Conservation (phyloP, 2,113 vertebrate species). For the Phaethornis superciliosus region DNA sequence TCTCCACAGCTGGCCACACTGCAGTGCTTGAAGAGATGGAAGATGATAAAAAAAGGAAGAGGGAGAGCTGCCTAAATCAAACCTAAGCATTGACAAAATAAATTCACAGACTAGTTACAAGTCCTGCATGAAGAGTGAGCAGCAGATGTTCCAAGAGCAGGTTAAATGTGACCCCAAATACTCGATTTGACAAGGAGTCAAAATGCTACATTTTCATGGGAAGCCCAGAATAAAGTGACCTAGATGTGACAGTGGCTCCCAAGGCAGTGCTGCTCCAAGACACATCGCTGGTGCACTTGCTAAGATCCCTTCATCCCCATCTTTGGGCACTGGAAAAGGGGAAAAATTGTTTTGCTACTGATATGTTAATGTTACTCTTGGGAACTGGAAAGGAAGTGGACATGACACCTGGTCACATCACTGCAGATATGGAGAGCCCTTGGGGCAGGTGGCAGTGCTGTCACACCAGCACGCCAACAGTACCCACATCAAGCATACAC, state of each 20-base stretch:
- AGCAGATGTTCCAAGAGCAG: background rate
- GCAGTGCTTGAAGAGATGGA: conserved; percentile 4
- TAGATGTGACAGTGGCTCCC: background rate
- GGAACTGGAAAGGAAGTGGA: background rate
- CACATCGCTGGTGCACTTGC: conserved; percentile 11
- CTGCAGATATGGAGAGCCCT: background rate
- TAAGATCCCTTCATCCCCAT: background rate
- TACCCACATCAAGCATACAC: background rate
- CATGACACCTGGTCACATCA: background rate
- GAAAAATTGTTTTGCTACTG: background rate
- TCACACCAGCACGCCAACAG: background rate
- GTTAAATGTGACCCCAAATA: background rate
- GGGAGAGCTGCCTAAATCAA: conserved; percentile 32
- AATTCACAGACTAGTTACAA: background rate
- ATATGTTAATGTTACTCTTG: background rate
- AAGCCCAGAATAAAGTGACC: background rate
- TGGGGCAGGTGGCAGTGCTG: fast-evolving
- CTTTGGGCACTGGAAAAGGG: background rate
- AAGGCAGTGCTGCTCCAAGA: background rate
- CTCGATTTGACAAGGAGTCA: conserved; percentile 13
- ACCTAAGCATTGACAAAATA: conserved; percentile 17
- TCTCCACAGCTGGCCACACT: background rate
- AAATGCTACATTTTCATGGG: conserved; percentile 47
- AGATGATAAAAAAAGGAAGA: background rate
- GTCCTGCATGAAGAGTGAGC: background rate